phyloP scores from a whole-genome alignment of 2,888 invertebrate genomes.

The Tethea ocularis region DNA sequence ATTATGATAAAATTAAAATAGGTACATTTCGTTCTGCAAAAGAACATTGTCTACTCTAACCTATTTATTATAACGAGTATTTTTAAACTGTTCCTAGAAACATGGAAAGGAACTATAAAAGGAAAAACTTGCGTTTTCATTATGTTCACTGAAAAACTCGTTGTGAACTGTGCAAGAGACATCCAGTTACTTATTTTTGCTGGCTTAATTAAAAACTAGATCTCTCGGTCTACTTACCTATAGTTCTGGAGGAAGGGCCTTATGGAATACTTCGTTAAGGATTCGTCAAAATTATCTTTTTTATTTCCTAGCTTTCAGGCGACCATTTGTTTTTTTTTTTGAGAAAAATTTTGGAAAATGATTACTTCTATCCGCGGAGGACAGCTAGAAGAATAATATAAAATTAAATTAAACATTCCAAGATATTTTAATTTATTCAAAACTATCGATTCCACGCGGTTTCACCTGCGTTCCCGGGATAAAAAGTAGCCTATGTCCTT shows the following conservation, averaged over 20 bases:
- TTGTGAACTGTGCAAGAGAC: conserved; percentile 27
- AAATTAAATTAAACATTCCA: too few relatives aligned
- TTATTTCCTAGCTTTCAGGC: too few relatives aligned
- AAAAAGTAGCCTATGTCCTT: too few relatives aligned
- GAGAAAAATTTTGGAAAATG: too few relatives aligned
- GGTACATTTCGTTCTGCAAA: background rate
- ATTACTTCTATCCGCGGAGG: too few relatives aligned
- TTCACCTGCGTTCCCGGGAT: too few relatives aligned
- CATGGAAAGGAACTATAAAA: background rate
- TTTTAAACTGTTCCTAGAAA: background rate
- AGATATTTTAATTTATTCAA: too few relatives aligned
- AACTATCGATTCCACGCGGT: too few relatives aligned
- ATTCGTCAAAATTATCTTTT: background rate
- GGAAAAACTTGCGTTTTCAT: conserved; percentile 6
- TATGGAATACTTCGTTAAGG: background rate
- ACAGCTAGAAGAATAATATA: too few relatives aligned
- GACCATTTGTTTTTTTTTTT: too few relatives aligned
- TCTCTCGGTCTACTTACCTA: conserved; percentile 31
- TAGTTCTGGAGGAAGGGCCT: conserved; percentile 17
- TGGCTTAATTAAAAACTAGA: conserved; percentile 34
- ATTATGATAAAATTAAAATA: background rate
- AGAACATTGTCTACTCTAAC: background rate
- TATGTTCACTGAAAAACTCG: conserved; percentile 6
- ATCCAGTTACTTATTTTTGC: conserved; percentile 25
- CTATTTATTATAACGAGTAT: conserved; percentile 3